Percentiles rank a stretch among this genome's conserved stretches.
Conservation (phyloP, 2,888 invertebrate species). For the Agrenia bidenticulata region DNA sequence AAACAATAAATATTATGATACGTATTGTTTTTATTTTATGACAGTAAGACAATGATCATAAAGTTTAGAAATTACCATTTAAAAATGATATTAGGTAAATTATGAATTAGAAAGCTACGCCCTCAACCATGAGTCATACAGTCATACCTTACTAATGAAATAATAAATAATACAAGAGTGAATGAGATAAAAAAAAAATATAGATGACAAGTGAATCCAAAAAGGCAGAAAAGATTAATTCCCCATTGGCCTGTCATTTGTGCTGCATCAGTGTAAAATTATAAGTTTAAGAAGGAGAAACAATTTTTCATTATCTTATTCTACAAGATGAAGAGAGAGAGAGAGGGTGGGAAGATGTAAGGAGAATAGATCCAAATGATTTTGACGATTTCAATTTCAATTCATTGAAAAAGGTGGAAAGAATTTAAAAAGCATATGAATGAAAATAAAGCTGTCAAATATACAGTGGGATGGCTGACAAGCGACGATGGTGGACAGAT, state of each 20-base stretch:
- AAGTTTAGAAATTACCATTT: no score
- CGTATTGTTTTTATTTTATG: no score
- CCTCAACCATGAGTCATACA: no score
- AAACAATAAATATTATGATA: no score
- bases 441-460: neutral
- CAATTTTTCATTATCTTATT: neutral
- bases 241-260: neutral
- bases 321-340: no score
- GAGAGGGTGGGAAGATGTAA: neutral
- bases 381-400: neutral
- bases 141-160: no score
- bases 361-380: neutral
- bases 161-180: neutral
- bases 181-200: neutral
- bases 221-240: neutral
- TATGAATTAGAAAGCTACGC: neutral
- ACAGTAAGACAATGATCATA: no score
- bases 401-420: neutral
- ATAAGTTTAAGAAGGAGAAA: conserved; percentile 6
- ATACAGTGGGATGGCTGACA: no score
- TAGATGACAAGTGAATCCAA: neutral
- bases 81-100: no score
- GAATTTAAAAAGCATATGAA: neutral
- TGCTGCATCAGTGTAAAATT: conserved; percentile 27
- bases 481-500: no score